Evolutionary conservation across 1,140 invertebrate species (phyloP), one percentile per base, ranked within the genome.

Genomic region (Tetramorium simillimum): DNA sequence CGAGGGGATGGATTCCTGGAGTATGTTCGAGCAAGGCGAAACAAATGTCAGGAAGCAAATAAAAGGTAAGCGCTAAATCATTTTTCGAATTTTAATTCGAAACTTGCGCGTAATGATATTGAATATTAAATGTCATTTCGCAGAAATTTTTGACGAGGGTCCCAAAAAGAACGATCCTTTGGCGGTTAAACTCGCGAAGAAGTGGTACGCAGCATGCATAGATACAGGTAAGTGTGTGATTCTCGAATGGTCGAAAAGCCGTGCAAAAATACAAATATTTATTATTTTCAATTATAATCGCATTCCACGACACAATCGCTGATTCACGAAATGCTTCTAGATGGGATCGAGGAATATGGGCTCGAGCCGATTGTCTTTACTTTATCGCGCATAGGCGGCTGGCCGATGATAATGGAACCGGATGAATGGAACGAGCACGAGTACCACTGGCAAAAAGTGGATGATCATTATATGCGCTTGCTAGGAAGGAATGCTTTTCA

Each of bases 381-480:
- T 12, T 0, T 92, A 16, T 69, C 87, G 70, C 85, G 86, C 69
- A 85, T 87, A 46, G 92, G 92, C 40, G 92, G 92, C 18, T 93
- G 92, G 92, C 92, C 92, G 6, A 80, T 93, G 56, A 89, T 87
- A 69, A 91, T 92, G 88, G 86, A 88, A 16, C 43, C 73, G 3
- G 88, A 85, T 0, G 90, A 92, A 72, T 93, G 92, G 92, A 80
- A 90, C 5, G 81, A 58, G 1, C 18, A 67, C 0, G 77, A 86
- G 4, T 84, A 91, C 43, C 75, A 43, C 3, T 93, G 92, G 92
- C 91, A 92, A 88, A 89, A 76, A 86, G 86, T 92, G 3, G 91
- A 92, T 60, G 87, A 90, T 56, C 69, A 92, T 51, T 92, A 87
- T 60, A 63, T 77, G 53, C 85, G 85, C 28, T 40, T 93, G n/a